A percentile compares a stretch with the other conserved stretches of the same genome.
phyloP scores from a whole-genome alignment of 2,113 vertebrate species.

The Xerus inauris region DNA sequence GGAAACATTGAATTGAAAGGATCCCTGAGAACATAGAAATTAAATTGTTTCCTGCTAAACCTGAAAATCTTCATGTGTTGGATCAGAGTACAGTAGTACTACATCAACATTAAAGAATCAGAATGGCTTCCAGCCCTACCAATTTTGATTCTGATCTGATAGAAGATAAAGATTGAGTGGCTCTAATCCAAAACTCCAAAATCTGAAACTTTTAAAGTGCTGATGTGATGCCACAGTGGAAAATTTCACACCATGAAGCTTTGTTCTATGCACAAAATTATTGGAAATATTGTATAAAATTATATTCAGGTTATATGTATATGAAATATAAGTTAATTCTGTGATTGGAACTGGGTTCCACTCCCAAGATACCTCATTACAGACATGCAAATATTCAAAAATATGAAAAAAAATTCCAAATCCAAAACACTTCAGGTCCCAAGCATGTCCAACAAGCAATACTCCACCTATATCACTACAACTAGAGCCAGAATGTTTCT shows the following conservation, averaged over 20 bases:
- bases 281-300: background rate
- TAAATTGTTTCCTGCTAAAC: background rate
- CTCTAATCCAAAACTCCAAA: background rate
- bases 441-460: background rate
- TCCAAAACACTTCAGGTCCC: background rate
- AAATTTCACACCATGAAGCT: background rate
- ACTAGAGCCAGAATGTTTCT: background rate
- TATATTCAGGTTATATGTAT: background rate
- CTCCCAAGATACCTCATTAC: background rate
- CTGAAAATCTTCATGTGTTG: background rate
- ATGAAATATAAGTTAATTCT: background rate
- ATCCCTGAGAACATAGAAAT: conserved; percentile 19
- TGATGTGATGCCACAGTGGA: background rate
- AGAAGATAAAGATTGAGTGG: background rate
- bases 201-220: background rate
- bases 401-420: background rate
- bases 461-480: background rate
- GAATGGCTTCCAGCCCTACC: background rate
- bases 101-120: background rate
- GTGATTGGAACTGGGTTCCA: background rate
- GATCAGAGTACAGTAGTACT: background rate
- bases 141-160: background rate
- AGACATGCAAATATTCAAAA: background rate
- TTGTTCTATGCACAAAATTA: background rate
- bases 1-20: background rate